A percentile compares a stretch with the other conserved stretches of the same genome.
Conservation (phyloP, 92 coral and sea anemone species). For the Heteractis magnifica region DNA sequence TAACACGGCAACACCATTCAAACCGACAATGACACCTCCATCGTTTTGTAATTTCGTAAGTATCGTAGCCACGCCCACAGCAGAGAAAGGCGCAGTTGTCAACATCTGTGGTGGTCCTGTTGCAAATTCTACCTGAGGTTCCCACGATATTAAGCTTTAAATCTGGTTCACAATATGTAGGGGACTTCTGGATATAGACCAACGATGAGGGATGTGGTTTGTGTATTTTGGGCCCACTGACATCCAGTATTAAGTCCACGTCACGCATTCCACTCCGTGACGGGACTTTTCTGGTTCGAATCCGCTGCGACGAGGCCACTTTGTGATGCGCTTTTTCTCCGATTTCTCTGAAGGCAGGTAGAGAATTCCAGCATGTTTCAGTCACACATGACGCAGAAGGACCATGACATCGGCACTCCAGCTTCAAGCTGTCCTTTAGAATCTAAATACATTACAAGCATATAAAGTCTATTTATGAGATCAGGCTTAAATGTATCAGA, state of each 20-base stretch:
- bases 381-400: slow-evolving; percentile 66
- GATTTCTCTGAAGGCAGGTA: slow-evolving; percentile 59
- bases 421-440: slow-evolving; percentile 52
- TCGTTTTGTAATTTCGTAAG: slow-evolving; percentile 38
- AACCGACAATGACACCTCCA: slow-evolving; percentile 67
- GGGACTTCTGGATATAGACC: slow-evolving; percentile 43
- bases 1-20: slow-evolving; percentile 81
- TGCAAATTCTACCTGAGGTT: slow-evolving; percentile 56
- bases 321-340: slow-evolving; percentile 36
- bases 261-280: slow-evolving; percentile 49
- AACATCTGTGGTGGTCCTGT: slow-evolving; percentile 35
- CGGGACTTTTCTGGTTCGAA: slow-evolving; percentile 31
- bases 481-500: no score
- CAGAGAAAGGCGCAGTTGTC: slow-evolving; percentile 64
- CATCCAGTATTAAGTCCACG: slow-evolving; percentile 39
- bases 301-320: slow-evolving; percentile 26
- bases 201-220: slow-evolving; percentile 27
- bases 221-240: neutral
- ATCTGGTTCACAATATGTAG: slow-evolving; percentile 58
- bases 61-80: slow-evolving; percentile 83
- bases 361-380: slow-evolving; percentile 82
- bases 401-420: slow-evolving; percentile 84
- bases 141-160: slow-evolving; percentile 39
- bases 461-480: neutral
- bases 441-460: slow-evolving; percentile 42